These are phyloP conservation scores for Pseudochirops cupreus DNA, from an alignment of 2,797 vertebrate genomes.

Conservation along the genomic window DNA sequence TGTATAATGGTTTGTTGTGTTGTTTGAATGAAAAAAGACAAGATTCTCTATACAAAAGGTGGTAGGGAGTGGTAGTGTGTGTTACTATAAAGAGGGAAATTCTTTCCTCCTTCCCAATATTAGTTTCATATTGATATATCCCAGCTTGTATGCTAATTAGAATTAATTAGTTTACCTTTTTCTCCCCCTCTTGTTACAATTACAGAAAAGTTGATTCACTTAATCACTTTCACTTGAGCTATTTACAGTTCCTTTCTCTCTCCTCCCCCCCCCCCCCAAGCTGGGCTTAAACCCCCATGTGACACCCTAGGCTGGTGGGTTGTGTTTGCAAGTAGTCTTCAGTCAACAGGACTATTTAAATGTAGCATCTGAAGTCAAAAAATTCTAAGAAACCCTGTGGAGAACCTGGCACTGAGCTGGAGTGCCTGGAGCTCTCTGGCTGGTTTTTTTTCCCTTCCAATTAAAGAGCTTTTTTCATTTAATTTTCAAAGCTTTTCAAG, in stretches of 20 bases:
- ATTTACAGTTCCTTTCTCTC: not conserved
- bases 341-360: not conserved
- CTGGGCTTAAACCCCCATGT: not conserved
- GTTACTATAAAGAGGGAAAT: not conserved
- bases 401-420: constrained; percentile 20
- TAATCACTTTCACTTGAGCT: not conserved
- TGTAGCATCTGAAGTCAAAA: not conserved
- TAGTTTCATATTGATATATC: constrained; percentile 1
- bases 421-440: constrained; percentile 6
- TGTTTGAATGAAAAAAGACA: not conserved
- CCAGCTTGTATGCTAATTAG: not conserved
- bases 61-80: not conserved
- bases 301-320: not conserved
- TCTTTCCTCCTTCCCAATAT: not conserved
- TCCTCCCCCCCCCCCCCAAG: not conserved
- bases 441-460: not conserved
- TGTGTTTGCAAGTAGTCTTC: not conserved
- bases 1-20: not conserved
- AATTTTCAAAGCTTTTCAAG: constrained; percentile 46
- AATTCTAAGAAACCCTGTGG: constrained; percentile 54
- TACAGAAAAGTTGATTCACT: constrained; percentile 44
- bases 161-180: not conserved
- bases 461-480: constrained; percentile 52
- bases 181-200: not conserved
- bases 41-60: not conserved